phyloP scores from a whole-genome alignment of 2,888 invertebrate species.

The Lasioglossum oenotherae region DNA sequence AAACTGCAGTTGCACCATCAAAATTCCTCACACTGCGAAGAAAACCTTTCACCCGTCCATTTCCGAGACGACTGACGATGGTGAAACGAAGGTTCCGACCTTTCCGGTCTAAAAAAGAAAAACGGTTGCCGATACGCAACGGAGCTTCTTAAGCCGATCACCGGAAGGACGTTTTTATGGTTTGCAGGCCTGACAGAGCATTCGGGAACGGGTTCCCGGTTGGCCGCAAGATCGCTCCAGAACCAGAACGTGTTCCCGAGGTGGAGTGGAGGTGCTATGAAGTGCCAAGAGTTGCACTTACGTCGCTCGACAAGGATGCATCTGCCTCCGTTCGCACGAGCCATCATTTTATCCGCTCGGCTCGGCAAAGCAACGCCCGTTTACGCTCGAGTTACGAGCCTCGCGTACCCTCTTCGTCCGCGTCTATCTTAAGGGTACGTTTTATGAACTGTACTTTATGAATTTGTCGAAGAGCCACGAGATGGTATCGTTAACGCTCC shows the following conservation, averaged over 20 bases:
- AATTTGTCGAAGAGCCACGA: conserved; percentile 67
- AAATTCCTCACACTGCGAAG: not conserved
- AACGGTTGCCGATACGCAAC: conserved; percentile 24
- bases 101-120: conserved; percentile 20
- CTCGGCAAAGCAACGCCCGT: conserved; percentile 57
- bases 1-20: not conserved
- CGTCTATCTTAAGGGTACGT: conserved; percentile 59
- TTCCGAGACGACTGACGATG: not conserved
- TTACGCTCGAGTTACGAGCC: conserved; percentile 65
- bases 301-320: conserved; percentile 60
- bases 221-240: not conserved
- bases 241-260: not conserved
- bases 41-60: conserved; percentile 5
- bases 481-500: conserved; percentile 68
- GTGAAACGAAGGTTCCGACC: conserved; percentile 5
- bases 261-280: conserved; percentile 49
- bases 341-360: conserved; percentile 63
- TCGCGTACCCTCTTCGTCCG: conserved; percentile 9
- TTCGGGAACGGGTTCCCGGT: conserved; percentile 33
- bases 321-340: conserved; percentile 64
- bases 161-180: conserved; percentile 51
- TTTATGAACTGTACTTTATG: conserved; percentile 69
- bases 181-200: conserved; percentile 24
- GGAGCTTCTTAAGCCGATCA: conserved; percentile 42
- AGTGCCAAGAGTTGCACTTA: conserved; percentile 76